These are phyloP conservation scores for Drosophila paulistorum DNA, from an alignment of 1,140 invertebrate species.

Conservation along the genomic window DNA sequence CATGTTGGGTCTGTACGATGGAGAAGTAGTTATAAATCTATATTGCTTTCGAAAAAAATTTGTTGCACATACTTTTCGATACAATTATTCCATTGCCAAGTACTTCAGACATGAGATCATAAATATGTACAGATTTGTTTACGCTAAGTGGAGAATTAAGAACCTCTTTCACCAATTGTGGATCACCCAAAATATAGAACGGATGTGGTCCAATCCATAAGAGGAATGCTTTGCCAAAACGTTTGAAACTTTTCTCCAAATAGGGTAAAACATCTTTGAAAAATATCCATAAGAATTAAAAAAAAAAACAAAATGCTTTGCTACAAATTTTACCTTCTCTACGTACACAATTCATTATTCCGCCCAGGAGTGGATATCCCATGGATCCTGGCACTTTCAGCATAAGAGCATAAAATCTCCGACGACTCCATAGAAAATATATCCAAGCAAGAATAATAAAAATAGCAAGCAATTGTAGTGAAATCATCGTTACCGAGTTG, in stretches of 20 bases:
- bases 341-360: background rate
- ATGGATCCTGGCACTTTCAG: conserved; percentile 54
- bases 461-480: conserved; percentile 7
- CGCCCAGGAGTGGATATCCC: conserved; percentile 57
- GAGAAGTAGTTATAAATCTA: background rate
- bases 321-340: conserved; percentile 23
- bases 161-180: conserved; percentile 47
- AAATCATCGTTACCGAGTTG: conserved; percentile 10
- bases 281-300: background rate
- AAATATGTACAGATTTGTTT: conserved; percentile 22
- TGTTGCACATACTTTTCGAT: conserved; percentile 36
- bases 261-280: background rate
- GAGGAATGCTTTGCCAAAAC: conserved; percentile 42
- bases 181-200: conserved; percentile 46
- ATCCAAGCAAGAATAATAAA: conserved; percentile 42
- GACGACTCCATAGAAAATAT: conserved; percentile 66
- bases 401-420: conserved; percentile 55
- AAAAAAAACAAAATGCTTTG: background rate
- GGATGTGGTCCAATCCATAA: conserved; percentile 57
- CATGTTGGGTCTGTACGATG: conserved; percentile 42
- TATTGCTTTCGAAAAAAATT: background rate
- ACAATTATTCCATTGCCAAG: conserved; percentile 48
- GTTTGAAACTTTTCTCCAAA: conserved; percentile 1
- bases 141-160: conserved; percentile 48
- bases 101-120: conserved; percentile 20